Conservation (phyloP, 2,888 invertebrate genomes). For the Drosophila anomalipes region DNA sequence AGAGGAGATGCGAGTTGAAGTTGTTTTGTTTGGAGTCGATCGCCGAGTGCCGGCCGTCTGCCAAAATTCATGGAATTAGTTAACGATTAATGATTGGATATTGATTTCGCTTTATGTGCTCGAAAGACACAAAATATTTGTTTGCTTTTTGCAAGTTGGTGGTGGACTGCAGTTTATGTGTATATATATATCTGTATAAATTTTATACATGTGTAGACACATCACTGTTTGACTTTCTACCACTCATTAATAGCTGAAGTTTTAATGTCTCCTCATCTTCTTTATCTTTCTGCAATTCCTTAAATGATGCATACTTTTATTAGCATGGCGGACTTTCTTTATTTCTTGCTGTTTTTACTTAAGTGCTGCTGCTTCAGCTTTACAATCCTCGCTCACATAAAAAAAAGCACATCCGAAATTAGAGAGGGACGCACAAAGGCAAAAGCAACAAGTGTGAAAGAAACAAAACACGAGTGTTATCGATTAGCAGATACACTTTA, state of each 20-base stretch:
- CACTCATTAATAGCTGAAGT: slow-evolving; percentile 39
- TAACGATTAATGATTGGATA: slow-evolving; percentile 82
- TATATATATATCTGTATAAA: neutral
- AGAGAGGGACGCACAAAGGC: slow-evolving; percentile 12
- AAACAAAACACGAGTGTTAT: slow-evolving; percentile 5
- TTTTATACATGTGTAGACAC: neutral
- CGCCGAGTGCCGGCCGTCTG: slow-evolving; percentile 47
- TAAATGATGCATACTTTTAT: slow-evolving; percentile 41
- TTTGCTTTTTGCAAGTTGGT: neutral
- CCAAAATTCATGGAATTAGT: slow-evolving; percentile 80
- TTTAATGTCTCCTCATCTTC: slow-evolving; percentile 13
- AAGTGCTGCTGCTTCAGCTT: slow-evolving; percentile 44
- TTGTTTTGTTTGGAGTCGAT: slow-evolving; percentile 11
- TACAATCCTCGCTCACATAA: slow-evolving; percentile 64
- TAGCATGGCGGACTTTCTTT: slow-evolving; percentile 47
- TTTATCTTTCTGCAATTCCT: slow-evolving; percentile 19
- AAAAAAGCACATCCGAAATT: slow-evolving; percentile 48
- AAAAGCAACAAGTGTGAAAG: neutral
- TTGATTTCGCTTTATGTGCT: slow-evolving; percentile 63
- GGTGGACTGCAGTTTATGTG: neutral
- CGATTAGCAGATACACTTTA: neutral
- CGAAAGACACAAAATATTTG: slow-evolving; percentile 13
- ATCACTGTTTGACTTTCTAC: slow-evolving; percentile 30
- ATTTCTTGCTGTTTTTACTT: slow-evolving; percentile 43
- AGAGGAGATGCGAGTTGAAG: slow-evolving; percentile 9